Conservation (phyloP, 2,888 invertebrate genomes). For the Amiota minor region DNA sequence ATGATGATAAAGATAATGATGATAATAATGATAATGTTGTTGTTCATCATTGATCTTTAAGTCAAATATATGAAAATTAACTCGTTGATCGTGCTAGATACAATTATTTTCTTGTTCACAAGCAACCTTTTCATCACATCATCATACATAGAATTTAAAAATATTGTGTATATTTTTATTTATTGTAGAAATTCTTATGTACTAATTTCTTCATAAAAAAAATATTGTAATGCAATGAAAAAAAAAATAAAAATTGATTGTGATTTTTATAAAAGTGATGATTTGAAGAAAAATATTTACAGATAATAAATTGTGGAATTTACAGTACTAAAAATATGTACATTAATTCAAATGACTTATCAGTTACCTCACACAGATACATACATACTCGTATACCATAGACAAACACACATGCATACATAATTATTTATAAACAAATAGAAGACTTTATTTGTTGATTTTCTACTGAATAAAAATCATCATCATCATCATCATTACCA, state of each 20-base stretch:
- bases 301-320: too few species aligned
- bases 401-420: background rate
- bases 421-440: constrained; percentile 2
- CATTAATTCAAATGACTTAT: background rate
- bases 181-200: too few species aligned
- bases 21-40: background rate
- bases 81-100: constrained; percentile 5
- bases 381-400: too few species aligned
- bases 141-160: too few species aligned
- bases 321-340: background rate
- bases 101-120: background rate
- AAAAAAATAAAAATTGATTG: too few species aligned
- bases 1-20: too few species aligned
- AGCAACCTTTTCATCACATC: background rate
- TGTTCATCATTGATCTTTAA: constrained; percentile 14
- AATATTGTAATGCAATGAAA: background rate
- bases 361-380: background rate
- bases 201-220: background rate
- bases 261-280: too few species aligned
- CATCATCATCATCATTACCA: too few species aligned
- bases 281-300: too few species aligned
- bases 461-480: background rate
- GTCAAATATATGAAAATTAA: constrained; percentile 27
- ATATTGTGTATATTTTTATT: too few species aligned
- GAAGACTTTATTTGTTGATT: background rate